These are phyloP conservation scores for Cercocebus atys DNA, from an alignment of 2,113 vertebrate genomes.

Conservation along the genomic window DNA sequence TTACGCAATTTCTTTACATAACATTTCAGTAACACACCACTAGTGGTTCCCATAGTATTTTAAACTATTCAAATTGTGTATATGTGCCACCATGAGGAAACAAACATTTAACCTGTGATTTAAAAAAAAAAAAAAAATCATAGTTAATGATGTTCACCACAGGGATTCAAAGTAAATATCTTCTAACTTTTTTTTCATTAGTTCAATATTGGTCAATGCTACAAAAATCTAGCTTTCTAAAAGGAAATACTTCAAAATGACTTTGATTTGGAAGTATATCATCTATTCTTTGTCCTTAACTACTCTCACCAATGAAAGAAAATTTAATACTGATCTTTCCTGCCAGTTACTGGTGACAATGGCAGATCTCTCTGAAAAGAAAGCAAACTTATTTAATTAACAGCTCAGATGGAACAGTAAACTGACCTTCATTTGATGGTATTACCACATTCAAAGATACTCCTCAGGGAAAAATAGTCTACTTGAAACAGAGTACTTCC, in stretches of 20 bases:
- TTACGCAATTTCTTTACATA: conserved; percentile 32
- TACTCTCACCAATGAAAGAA: neutral
- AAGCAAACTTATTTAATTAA: conserved; percentile 54
- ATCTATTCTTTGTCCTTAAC: neutral
- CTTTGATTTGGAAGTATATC: neutral
- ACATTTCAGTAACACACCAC: neutral
- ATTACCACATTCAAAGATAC: conserved; percentile 29
- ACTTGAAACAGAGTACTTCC: neutral
- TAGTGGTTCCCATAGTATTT: neutral
- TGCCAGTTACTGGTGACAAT: neutral
- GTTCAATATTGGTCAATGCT: neutral
- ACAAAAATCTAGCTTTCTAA: conserved; percentile 5
- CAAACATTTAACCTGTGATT: conserved; percentile 9
- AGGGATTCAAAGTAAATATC: neutral
- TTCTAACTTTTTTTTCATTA: conserved; percentile 41
- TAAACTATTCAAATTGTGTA: conserved; percentile 18
- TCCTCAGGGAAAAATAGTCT: neutral
- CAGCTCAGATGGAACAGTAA: neutral
- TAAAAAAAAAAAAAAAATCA: neutral
- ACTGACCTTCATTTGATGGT: conserved; percentile 23
- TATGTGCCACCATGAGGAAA: neutral
- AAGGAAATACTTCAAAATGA: conserved; percentile 1
- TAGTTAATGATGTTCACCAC: neutral
- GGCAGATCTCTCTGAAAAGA: neutral
- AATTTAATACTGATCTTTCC: neutral